Evolutionary conservation across 92 coral and sea anemone species (phyloP), one percentile per base, ranked within the genome.

Genomic region (Bergia puertoricense): DNA sequence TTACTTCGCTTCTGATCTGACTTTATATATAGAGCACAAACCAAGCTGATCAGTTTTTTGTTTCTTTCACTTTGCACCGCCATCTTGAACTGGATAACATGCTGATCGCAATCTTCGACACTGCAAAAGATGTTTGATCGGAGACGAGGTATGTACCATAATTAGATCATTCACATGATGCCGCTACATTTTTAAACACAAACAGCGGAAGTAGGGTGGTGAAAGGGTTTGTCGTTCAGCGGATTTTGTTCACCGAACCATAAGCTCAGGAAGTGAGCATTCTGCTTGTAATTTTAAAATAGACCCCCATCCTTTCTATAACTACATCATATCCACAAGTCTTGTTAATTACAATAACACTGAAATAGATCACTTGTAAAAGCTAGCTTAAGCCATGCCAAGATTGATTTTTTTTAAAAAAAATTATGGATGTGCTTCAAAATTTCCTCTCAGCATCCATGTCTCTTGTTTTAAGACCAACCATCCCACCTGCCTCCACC

Each of bases 81-180:
- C 68, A 76, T 43, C 46, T 72, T 23, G 13, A n/a, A 30, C 65
- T 72, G 42, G 67, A 41, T 82, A 23, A 82, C 67, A 6, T 46
- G 37, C n/a, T 14, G 86, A 67, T 82, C 82, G 82, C 74, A 81
- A 74, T 48, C 30, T 8, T 41, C 69, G 39, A 57, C 13, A 67
- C 56, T 69, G 51, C 44, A 57, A 73, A 91, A 94, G 98, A 92
- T 94, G 98, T 76, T 81, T 96, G 87, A 92, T 96, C 65, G 96
- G 96, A 59, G 98, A 96, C 85, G 98, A 96, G 98, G 98, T 96
- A 88, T 57, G 92, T 30, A 73, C 18, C 11, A 13, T 23, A 18
- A 8, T 38, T 81, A 40, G 30, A 30, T 43, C 68, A 80, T 56
- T 36, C 36, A 37, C n/a, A 36, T 75, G n/a, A 36, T 37, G 36